phyloP scores from a whole-genome alignment of 1,140 invertebrate genomes.

The Ericerus pela region DNA sequence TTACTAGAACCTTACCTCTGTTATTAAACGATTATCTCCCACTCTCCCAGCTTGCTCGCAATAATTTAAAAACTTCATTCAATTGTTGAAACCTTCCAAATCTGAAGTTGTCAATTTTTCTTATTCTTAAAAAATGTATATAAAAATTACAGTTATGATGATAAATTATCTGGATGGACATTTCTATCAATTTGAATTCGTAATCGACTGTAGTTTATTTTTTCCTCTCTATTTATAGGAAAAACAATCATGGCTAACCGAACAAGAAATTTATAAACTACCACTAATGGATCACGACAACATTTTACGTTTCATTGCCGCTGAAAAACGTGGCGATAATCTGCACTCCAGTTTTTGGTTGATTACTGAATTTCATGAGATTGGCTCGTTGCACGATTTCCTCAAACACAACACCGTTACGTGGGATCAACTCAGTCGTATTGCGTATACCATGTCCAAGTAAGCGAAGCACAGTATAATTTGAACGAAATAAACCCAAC shows the following conservation, averaged over 20 bases:
- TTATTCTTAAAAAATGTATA: too few species aligned
- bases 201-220: not conserved
- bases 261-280: slow-evolving; percentile 84
- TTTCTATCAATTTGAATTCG: not conserved
- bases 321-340: slow-evolving; percentile 55
- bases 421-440: slow-evolving; percentile 69
- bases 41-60: too few species aligned
- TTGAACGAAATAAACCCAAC: not conserved
- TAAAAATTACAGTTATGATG: too few species aligned
- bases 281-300: slow-evolving; percentile 86
- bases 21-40: too few species aligned
- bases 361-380: slow-evolving; percentile 87
- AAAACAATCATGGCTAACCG: slow-evolving; percentile 56
- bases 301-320: slow-evolving; percentile 76
- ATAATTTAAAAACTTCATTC: too few species aligned
- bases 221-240: slow-evolving; percentile 32
- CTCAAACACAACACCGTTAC: slow-evolving; percentile 79
- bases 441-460: slow-evolving; percentile 86
- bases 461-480: slow-evolving; percentile 37
- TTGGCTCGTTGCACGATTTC: slow-evolving; percentile 87
- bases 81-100: too few species aligned
- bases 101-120: too few species aligned
- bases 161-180: too few species aligned
- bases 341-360: slow-evolving; percentile 81
- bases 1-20: too few species aligned